Evolutionary conservation across 2,113 vertebrate genomes (phyloP).

Genomic region (Hirundichthys speculiger): DNA sequence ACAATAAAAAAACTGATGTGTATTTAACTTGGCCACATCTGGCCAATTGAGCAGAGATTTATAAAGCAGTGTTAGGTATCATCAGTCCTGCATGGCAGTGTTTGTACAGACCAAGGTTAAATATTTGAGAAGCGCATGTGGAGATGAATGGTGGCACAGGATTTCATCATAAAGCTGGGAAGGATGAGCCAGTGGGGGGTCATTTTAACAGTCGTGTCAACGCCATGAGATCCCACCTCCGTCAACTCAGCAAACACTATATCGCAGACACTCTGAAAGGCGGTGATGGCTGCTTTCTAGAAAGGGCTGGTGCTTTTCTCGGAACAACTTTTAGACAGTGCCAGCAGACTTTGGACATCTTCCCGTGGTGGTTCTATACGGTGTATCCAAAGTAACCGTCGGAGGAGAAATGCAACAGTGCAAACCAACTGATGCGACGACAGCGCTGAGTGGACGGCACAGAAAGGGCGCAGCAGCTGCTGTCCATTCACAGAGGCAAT

Average conservation of each 20-base stretch:
- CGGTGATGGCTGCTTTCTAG: slow-evolving; percentile 58
- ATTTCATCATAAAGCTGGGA: slow-evolving; percentile 80
- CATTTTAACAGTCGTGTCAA: slow-evolving; percentile 81
- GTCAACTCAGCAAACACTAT: slow-evolving; percentile 78
- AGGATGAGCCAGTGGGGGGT: slow-evolving; percentile 73
- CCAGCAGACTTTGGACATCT: slow-evolving; percentile 51
- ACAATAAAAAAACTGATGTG: slow-evolving; percentile 45
- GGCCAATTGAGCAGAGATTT: slow-evolving; percentile 67
- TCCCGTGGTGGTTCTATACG: slow-evolving; percentile 19
- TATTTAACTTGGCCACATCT: slow-evolving; percentile 69
- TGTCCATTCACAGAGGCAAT: slow-evolving; percentile 37
- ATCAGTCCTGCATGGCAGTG: slow-evolving; percentile 52
- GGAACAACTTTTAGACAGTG: slow-evolving; percentile 62
- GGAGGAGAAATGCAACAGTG: slow-evolving; percentile 15
- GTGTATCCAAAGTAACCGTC: slow-evolving; percentile 38
- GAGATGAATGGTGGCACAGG: slow-evolving; percentile 75
- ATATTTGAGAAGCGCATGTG: slow-evolving; percentile 83
- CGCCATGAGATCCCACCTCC: slow-evolving; percentile 61
- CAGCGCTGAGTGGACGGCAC: slow-evolving; percentile 19
- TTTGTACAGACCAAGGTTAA: slow-evolving; percentile 77
- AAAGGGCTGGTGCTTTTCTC: slow-evolving; percentile 68
- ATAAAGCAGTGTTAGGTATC: slow-evolving; percentile 57
- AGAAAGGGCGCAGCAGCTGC: slow-evolving; percentile 37
- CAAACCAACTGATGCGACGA: slow-evolving; percentile 29
- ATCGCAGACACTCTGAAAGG: slow-evolving; percentile 53